These are phyloP conservation scores for Perithous albicinctus DNA, from an alignment of 2,888 invertebrate species.

Conservation along the genomic window DNA sequence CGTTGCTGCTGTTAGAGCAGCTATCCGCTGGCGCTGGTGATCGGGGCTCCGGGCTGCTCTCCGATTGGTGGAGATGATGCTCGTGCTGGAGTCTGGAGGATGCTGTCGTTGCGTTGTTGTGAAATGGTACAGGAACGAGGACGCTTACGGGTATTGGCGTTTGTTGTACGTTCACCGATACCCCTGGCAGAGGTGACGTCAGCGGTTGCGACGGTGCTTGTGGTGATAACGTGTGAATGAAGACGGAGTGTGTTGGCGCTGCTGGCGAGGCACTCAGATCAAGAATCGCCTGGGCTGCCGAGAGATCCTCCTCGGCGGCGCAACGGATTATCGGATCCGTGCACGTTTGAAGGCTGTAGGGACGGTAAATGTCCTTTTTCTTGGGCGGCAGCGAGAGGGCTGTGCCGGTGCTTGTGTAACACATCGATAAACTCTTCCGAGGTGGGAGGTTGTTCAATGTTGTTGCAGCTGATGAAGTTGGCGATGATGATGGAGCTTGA, in stretches of 20 bases:
- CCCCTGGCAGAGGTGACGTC: conserved; percentile 66
- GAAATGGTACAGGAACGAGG: conserved; percentile 79
- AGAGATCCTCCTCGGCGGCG: conserved; percentile 92
- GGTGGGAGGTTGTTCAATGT: conserved; percentile 75
- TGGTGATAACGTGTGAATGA: conserved; percentile 86
- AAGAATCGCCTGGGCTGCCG: conserved; percentile 95
- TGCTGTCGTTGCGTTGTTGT: conserved; percentile 77
- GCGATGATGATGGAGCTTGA: conserved; percentile 72
- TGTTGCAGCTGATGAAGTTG: conserved; percentile 72
- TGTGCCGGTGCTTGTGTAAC: conserved; percentile 94
- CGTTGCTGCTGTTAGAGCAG: conserved; percentile 71
- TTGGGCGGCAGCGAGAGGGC: conserved; percentile 94
- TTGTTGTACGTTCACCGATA: conserved; percentile 50
- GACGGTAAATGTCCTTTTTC: conserved; percentile 96
- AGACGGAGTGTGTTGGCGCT: conserved; percentile 82
- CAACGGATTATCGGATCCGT: conserved; percentile 86
- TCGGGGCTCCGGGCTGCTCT: conserved; percentile 77
- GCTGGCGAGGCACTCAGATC: conserved; percentile 95
- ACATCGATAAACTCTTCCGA: conserved; percentile 91
- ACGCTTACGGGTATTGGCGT: conserved; percentile 81
- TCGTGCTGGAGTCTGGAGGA: conserved; percentile 72
- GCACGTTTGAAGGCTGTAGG: conserved; percentile 89
- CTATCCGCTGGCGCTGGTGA: conserved; percentile 80
- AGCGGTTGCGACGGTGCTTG: conserved; percentile 83
- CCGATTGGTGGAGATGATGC: conserved; percentile 69